Evolutionary conservation across 1,140 invertebrate genomes (phyloP).

Genomic region (Stenopsyche tienmushanensis): DNA sequence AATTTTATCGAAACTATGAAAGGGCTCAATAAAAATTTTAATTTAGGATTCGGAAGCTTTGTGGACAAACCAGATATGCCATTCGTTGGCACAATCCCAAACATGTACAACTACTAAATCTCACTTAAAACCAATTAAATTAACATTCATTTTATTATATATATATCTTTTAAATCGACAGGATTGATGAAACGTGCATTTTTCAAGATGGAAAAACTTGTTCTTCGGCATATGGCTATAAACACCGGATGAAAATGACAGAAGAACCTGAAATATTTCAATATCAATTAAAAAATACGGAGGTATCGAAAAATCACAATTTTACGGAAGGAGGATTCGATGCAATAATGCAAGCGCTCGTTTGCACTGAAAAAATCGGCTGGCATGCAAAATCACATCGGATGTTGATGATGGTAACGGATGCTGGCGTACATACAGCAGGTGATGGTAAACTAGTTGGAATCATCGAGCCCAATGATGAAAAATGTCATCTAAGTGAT

Average conservation of each 20-base stretch:
- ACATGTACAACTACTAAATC: not conserved
- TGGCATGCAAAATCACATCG: conserved; percentile 64
- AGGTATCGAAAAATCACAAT: conserved; percentile 70
- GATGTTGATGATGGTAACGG: conserved; percentile 64
- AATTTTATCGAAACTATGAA: conserved; percentile 66
- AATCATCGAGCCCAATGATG: conserved; percentile 84
- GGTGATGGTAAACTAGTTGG: conserved; percentile 76
- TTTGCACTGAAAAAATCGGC: conserved; percentile 63
- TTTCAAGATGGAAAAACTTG: not conserved
- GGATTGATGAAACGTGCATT: not conserved
- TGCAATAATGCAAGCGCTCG: conserved; percentile 74
- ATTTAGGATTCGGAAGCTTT: conserved; percentile 85
- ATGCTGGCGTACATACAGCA: conserved; percentile 63
- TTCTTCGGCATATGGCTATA: too few relatives aligned
- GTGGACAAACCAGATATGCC: conserved; percentile 72
- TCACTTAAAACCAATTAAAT: too few relatives aligned
- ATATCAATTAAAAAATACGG: conserved; percentile 53
- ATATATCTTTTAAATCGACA: too few relatives aligned
- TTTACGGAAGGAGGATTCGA: conserved; percentile 77
- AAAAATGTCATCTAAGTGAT: conserved; percentile 71
- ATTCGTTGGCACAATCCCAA: not conserved
- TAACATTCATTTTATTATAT: too few relatives aligned
- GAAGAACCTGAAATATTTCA: too few relatives aligned
- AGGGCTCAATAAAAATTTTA: conserved; percentile 79
- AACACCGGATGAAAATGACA: too few relatives aligned